Base-by-base conservation (phyloP, 2,113 vertebrate genomes). In the Gadus macrocephalus region DNA sequence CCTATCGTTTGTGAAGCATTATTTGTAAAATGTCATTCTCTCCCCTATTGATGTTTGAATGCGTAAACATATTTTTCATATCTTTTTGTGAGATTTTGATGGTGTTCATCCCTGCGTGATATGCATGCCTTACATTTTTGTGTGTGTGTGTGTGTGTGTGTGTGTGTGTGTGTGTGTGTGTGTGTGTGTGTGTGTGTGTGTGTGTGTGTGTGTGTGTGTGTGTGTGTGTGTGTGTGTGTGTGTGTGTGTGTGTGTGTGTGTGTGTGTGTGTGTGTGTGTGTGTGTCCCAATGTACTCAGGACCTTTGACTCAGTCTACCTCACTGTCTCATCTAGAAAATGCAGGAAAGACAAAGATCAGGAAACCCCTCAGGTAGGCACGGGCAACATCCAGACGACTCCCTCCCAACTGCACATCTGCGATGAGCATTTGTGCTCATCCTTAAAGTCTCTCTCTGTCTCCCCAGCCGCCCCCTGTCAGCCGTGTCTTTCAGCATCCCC, bases 401-500 rank as follows among this genome's bases (percentile, higher is more conserved):
- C 2, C 53, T 64, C 55, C 35, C 49, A 3, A 22, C n/a, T 42
- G 11, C 55, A 16, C 31, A n/a, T 22, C 1, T 31, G 35, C 2
- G 56, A 25, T 25, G 2, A 31, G 16, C 22, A 69, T 22, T 14
- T 73, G n/a, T 69, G 64, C 35, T 72, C 25, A 72, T 62, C 59
- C 72, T 79, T 68, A 2, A 0, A 11, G 64, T 67, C 62, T 22
- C 1, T 58, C 8, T 15, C 19, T 69, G 25, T 25, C 31, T 4
- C 31, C 31, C 60, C 42, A 95, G 94, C 83, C 93, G 93, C 27
- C 94, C 95, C 3, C 83, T 96, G 75, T 96, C 95, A 70, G 94
- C 92, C 0, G 93, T 95, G 35, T 97, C 95, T 28, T 97, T 97
- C 88, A 97, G 95, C 90, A 97, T 96, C 76, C 95, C 95, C 69